These are phyloP conservation scores for Sebastes matsubarae DNA, from an alignment of 2,797 vertebrate genomes.

Conservation along the genomic window DNA sequence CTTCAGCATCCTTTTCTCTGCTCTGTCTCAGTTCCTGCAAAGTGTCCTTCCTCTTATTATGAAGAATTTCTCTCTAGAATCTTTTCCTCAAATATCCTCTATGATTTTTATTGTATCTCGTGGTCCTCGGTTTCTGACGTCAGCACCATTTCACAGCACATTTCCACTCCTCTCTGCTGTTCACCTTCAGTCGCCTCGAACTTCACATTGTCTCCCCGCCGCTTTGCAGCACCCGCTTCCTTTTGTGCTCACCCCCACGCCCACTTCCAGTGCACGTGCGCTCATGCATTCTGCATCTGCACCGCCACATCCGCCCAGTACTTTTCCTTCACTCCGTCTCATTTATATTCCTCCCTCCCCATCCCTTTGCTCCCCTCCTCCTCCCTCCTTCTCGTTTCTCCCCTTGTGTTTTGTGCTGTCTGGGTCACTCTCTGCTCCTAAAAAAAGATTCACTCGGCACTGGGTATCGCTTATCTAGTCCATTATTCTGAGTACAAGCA, in stretches of 20 bases:
- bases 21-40: not conserved
- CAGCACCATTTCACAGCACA: slow-evolving; percentile 33
- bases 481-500: slow-evolving; percentile 24
- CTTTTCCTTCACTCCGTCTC: slow-evolving; percentile 80
- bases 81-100: not conserved
- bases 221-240: slow-evolving; percentile 35
- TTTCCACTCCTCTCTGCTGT: slow-evolving; percentile 47
- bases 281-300: slow-evolving; percentile 72
- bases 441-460: slow-evolving; percentile 60
- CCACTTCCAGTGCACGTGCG: slow-evolving; percentile 60
- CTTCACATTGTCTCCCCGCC: slow-evolving; percentile 35
- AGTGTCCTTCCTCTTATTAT: not conserved
- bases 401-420: slow-evolving; percentile 56
- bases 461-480: slow-evolving; percentile 23
- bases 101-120: slow-evolving; percentile 13
- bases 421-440: slow-evolving; percentile 73
- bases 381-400: slow-evolving; percentile 36
- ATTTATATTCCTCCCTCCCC: slow-evolving; percentile 75
- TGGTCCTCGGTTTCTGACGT: slow-evolving; percentile 48
- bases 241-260: slow-evolving; percentile 19
- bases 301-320: slow-evolving; percentile 75
- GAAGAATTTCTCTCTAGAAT: not conserved
- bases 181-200: slow-evolving; percentile 74
- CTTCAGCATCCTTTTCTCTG: not conserved
- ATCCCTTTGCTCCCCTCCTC: slow-evolving; percentile 14